phyloP scores from a whole-genome alignment of 2,797 vertebrate genomes.

The Phataginus tetradactyla region DNA sequence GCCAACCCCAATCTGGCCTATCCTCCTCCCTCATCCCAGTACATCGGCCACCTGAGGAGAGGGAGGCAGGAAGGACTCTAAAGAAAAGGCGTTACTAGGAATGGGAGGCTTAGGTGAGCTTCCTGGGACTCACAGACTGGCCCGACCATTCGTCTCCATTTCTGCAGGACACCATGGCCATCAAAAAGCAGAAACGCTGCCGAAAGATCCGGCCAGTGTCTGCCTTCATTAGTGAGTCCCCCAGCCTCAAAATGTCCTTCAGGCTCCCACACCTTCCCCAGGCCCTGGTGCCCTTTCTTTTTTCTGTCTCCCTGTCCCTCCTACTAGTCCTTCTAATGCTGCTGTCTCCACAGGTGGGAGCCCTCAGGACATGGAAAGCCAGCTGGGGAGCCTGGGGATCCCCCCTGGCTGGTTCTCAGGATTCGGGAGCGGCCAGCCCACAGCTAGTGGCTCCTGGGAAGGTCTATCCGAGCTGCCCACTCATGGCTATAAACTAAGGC shows the following conservation, averaged over 20 bases:
- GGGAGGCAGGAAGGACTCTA: not conserved
- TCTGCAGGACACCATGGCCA: slow-evolving; percentile 94
- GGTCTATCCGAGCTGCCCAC: slow-evolving; percentile 93
- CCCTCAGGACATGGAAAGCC: slow-evolving; percentile 82
- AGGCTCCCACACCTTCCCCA: not conserved
- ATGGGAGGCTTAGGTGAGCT: not conserved
- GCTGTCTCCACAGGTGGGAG: slow-evolving; percentile 81
- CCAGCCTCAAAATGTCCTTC: not conserved
- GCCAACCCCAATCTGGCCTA: not conserved
- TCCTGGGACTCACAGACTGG: not conserved
- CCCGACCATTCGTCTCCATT: not conserved
- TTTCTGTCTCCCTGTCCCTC: slow-evolving; percentile 30
- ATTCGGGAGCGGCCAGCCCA: slow-evolving; percentile 86
- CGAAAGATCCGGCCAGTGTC: slow-evolving; percentile 94
- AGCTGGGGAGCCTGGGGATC: slow-evolving; percentile 79
- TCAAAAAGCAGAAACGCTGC: slow-evolving; percentile 93
- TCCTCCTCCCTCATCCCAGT: not conserved
- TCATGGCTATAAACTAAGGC: slow-evolving; percentile 92
- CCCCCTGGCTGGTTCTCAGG: slow-evolving; percentile 86
- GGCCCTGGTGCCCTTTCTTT: not conserved
- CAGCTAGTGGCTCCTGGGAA: slow-evolving; percentile 91
- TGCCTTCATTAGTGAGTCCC: slow-evolving; percentile 92
- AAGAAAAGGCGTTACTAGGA: not conserved
- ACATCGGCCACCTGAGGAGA: not conserved
- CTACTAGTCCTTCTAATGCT: not conserved